Conservation (phyloP, 2,113 vertebrate genomes). For the Corythornis cristatus region DNA sequence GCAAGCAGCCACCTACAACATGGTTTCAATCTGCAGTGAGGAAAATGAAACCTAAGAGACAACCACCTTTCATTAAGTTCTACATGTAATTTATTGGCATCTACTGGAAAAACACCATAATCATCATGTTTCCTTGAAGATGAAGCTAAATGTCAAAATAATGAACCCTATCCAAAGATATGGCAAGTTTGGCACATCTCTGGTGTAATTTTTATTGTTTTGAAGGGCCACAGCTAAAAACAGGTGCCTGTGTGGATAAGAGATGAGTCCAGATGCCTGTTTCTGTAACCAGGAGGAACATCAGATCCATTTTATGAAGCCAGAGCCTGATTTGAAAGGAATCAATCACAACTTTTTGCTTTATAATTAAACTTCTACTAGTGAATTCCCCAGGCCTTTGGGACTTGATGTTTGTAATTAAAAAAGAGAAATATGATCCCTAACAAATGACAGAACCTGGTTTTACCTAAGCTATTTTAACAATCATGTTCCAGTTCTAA, state of each 20-base stretch:
- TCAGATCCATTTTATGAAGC: background rate
- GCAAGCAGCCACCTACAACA: conserved; percentile 5
- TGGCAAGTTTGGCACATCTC: accelerated
- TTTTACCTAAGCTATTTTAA: background rate
- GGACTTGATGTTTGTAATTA: background rate
- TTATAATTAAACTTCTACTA: background rate
- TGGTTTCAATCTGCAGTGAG: background rate
- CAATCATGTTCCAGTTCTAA: background rate
- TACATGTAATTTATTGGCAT: background rate
- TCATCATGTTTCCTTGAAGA: background rate
- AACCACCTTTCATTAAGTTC: background rate
- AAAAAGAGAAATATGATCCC: background rate
- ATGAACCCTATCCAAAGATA: too few species aligned
- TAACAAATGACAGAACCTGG: background rate
- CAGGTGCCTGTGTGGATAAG: background rate
- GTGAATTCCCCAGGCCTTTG: background rate
- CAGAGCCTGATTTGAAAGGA: background rate
- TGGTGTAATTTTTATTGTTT: background rate
- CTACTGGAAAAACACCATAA: background rate
- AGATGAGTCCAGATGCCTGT: background rate
- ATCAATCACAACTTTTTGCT: background rate
- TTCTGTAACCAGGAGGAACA: background rate
- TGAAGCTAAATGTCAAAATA: background rate
- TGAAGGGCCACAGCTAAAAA: background rate
- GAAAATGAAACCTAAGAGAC: background rate